Conservation (phyloP, 2,888 invertebrate genomes). For the Tetramorium bicarinatum region DNA sequence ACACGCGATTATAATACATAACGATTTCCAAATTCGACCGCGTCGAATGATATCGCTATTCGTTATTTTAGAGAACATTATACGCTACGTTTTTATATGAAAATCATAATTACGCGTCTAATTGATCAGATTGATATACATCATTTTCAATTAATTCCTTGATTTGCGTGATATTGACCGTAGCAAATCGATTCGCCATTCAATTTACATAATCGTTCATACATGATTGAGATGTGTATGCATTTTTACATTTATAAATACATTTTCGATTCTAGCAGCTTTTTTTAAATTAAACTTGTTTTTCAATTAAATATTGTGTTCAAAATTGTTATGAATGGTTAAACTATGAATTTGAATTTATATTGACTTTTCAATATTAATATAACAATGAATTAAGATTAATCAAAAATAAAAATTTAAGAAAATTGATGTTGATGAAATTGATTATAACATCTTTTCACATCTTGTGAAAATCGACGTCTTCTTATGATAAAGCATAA, state of each 20-base stretch:
- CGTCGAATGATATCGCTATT: conserved; percentile 6
- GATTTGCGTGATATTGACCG: not conserved
- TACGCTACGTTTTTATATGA: conserved; percentile 17
- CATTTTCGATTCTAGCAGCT: not conserved
- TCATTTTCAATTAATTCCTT: conserved; percentile 10
- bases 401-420: not conserved
- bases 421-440: not conserved
- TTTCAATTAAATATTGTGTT: not conserved
- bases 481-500: not conserved
- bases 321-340: not conserved
- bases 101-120: conserved; percentile 4
- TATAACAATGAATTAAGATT: conserved; percentile 5
- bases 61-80: conserved; percentile 20
- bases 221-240: not conserved
- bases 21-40: not conserved
- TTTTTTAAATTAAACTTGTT: not conserved
- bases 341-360: not conserved
- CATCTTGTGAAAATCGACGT: not conserved
- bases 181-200: not conserved
- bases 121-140: conserved; percentile 16
- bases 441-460: conserved; percentile 9
- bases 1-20: conserved; percentile 23
- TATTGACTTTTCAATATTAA: not conserved
- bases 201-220: conserved; percentile 30
- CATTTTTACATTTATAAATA: not conserved